Conservation (phyloP, 2,797 vertebrate species). For the Lemur catta region DNA sequence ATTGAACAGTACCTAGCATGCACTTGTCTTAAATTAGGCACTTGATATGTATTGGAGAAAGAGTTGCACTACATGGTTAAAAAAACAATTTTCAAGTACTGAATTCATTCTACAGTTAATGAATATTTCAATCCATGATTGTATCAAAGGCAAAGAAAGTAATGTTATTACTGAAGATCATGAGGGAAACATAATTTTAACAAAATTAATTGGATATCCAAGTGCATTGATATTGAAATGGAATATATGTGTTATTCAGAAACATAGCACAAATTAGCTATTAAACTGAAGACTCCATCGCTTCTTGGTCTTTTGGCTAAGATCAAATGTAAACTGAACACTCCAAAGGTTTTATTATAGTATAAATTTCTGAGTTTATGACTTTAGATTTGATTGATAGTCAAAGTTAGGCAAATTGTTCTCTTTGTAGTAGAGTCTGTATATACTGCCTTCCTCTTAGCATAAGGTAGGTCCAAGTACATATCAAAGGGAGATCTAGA, state of each 20-base stretch:
- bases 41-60: background rate
- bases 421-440: background rate
- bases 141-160: slow-evolving; percentile 32
- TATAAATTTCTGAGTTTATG: slow-evolving; percentile 48
- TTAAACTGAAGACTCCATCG: background rate
- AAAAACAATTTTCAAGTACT: background rate
- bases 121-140: slow-evolving; percentile 39
- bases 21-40: background rate
- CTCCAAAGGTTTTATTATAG: background rate
- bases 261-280: background rate
- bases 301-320: background rate
- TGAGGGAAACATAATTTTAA: slow-evolving; percentile 25
- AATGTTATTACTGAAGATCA: slow-evolving; percentile 18
- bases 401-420: background rate
- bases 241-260: slow-evolving; percentile 1
- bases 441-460: background rate
- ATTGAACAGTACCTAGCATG: background rate
- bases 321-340: background rate
- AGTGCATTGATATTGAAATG: slow-evolving; percentile 29
- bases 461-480: background rate
- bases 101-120: slow-evolving; percentile 22
- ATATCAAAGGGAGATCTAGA: background rate
- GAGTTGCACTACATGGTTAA: background rate
- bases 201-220: slow-evolving; percentile 34
- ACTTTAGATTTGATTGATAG: slow-evolving; percentile 30